These are phyloP conservation scores for Lamprotornis superbus DNA, from an alignment of 2,113 vertebrate species.

Conservation along the genomic window DNA sequence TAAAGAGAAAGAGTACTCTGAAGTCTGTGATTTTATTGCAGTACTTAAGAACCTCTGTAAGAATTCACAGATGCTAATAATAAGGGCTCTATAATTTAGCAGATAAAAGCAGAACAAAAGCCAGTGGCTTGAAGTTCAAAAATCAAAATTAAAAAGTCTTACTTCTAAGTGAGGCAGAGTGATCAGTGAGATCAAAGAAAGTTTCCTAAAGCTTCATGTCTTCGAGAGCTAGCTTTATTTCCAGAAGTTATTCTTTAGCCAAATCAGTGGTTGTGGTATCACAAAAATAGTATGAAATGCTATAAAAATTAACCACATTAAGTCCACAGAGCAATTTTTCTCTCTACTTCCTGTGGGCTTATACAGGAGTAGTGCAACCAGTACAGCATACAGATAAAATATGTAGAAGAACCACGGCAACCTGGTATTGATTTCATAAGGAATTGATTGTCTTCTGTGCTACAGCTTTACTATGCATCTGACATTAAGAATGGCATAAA, in stretches of 20 bases:
- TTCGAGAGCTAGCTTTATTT: neutral
- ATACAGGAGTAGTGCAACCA: neutral
- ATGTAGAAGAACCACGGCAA: neutral
- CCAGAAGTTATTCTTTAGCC: neutral
- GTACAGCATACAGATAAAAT: neutral
- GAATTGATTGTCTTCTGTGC: neutral
- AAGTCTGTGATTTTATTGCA: neutral
- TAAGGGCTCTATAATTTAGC: neutral
- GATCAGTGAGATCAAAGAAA: neutral
- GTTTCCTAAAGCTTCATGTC: neutral
- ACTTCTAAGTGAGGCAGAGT: neutral
- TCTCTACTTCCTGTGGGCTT: neutral
- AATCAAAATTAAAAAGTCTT: neutral
- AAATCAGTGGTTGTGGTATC: neutral
- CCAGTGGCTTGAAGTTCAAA: neutral
- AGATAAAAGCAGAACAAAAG: slow-evolving; percentile 13
- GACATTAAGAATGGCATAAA: neutral
- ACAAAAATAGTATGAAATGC: neutral
- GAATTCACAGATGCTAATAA: neutral
- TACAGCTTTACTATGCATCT: neutral
- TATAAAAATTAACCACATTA: neutral
- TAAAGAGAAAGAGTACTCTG: neutral
- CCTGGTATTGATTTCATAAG: neutral
- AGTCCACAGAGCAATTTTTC: neutral
- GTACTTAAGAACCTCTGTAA: neutral